Evolutionary conservation across 1,140 invertebrate genomes (phyloP), one percentile per base, ranked within the genome.

Genomic region (Oncopeltus fasciatus): DNA sequence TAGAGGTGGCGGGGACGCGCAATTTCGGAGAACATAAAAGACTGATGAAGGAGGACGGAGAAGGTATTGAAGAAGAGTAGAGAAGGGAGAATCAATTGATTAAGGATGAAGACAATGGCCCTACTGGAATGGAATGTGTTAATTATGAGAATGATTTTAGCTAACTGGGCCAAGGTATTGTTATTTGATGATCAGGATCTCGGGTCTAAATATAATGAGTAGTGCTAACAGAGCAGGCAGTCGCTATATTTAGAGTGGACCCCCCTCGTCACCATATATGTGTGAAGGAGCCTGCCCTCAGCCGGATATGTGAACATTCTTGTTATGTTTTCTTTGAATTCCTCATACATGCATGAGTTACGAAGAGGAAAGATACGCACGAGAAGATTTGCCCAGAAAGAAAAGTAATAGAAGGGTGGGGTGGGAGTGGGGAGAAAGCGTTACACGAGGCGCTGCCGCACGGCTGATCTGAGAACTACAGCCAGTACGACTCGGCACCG

Each of bases 401-500:
- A 14, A 5, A 38, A 8, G 31, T 38, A 14, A 38, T 38, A 8
- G 5, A 38, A 8, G 14, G 5, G 5, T 38, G 31, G 47, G n/a
- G 49, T 26, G 49, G 49, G 49, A 24, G 49, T 14, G 49, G 49
- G 21, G 49, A 38, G 14, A 14, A 53, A 24, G 12, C 26, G 49
- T 53, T 16, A 53, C 21, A 18, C 16, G 49, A 18, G 26, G 49
- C 49, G 49, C 49, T 24, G 18, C 49, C 3, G 18, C 18, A 16
- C 49, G 49, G 49, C 2, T 5, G 8, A 26, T 24, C 12, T 16
- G 44, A n/a, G 47, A 53, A 46, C 47, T 28, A 12, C 29, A 49
- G 44, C 24, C 57, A 59, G 46, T 53, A 60, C 44, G 16, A 12
- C 28, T 57, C 57, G 56, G 60, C 18, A 60, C 29, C 57, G 29